These are phyloP conservation scores for Drosophila mayaguana DNA, from an alignment of 2,888 invertebrate species.

Conservation along the genomic window DNA sequence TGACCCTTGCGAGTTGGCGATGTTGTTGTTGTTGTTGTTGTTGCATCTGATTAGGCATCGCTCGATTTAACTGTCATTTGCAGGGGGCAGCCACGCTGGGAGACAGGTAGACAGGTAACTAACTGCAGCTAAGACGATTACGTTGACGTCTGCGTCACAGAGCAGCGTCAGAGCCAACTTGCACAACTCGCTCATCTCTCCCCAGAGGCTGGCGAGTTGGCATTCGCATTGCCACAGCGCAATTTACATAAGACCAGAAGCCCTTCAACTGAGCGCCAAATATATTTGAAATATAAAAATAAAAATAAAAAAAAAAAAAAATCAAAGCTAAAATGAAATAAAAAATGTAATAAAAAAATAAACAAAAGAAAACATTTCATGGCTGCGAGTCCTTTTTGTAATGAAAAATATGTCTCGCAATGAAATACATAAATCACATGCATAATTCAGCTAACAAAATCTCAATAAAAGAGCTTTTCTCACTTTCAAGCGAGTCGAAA, in stretches of 20 bases:
- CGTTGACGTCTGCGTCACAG: slow-evolving; percentile 32
- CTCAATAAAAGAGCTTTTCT: slow-evolving; percentile 24
- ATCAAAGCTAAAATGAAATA: neutral
- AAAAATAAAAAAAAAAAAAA: neutral
- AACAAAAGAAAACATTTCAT: slow-evolving; percentile 1
- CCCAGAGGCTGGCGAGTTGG: slow-evolving; percentile 1
- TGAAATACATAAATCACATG: slow-evolving; percentile 33
- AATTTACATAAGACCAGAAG: slow-evolving; percentile 21
- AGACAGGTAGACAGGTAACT: slow-evolving; percentile 21
- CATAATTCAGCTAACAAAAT: slow-evolving; percentile 35
- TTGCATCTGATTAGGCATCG: slow-evolving; percentile 65
- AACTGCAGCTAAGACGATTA: slow-evolving; percentile 54
- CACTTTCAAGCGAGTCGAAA: slow-evolving; percentile 2
- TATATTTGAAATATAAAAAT: neutral
- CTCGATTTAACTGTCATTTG: slow-evolving; percentile 76
- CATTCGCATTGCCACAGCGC: slow-evolving; percentile 1
- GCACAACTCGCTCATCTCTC: slow-evolving; percentile 48
- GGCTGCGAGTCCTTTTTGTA: slow-evolving; percentile 1
- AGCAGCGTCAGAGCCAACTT: slow-evolving; percentile 24
- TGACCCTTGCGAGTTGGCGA: slow-evolving; percentile 8
- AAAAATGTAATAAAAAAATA: neutral
- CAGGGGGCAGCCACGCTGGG: slow-evolving; percentile 36
- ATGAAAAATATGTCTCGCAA: slow-evolving; percentile 22
- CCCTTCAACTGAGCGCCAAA: slow-evolving; percentile 1
- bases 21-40: slow-evolving; percentile 7